Conservation (phyloP, 2,797 vertebrate species). For the Eutrigla gurnardus region DNA sequence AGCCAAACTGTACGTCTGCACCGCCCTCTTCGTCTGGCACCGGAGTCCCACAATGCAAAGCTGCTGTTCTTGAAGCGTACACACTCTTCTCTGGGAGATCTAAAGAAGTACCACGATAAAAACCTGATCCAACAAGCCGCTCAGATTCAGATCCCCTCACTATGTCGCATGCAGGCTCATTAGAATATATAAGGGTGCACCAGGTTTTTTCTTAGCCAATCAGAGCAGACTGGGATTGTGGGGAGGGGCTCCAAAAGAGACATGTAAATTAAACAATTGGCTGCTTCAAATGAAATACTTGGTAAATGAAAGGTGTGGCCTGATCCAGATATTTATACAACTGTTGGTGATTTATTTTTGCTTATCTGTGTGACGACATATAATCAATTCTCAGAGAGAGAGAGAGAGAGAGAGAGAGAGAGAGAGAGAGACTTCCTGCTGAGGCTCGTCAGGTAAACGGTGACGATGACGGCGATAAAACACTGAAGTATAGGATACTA, state of each 20-base stretch:
- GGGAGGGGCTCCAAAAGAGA: background rate
- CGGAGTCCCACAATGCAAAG: conserved; percentile 16
- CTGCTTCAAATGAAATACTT: too few relatives aligned
- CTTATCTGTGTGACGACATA: background rate
- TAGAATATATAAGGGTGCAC: background rate
- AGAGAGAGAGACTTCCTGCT: conserved; percentile 45
- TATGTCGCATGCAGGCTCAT: too few relatives aligned
- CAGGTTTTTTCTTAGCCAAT: background rate
- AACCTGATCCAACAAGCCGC: too few relatives aligned
- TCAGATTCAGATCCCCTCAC: too few relatives aligned
- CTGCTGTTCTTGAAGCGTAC: background rate
- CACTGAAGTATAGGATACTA: conserved; percentile 54
- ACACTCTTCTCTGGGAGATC: background rate
- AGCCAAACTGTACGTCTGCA: conserved; percentile 49
- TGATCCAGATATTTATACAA: conserved; percentile 16
- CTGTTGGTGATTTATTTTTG: background rate
- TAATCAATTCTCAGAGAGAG: background rate
- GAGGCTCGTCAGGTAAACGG: conserved; percentile 71
- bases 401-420: background rate
- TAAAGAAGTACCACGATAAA: too few relatives aligned
- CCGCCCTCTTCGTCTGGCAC: conserved; percentile 30
- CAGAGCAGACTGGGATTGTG: background rate
- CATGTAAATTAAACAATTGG: background rate
- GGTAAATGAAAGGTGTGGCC: background rate
- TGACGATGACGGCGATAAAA: conserved; percentile 68